These are phyloP conservation scores for Melanerpes aurifrons DNA, from an alignment of 2,113 vertebrate species.

Conservation along the genomic window DNA sequence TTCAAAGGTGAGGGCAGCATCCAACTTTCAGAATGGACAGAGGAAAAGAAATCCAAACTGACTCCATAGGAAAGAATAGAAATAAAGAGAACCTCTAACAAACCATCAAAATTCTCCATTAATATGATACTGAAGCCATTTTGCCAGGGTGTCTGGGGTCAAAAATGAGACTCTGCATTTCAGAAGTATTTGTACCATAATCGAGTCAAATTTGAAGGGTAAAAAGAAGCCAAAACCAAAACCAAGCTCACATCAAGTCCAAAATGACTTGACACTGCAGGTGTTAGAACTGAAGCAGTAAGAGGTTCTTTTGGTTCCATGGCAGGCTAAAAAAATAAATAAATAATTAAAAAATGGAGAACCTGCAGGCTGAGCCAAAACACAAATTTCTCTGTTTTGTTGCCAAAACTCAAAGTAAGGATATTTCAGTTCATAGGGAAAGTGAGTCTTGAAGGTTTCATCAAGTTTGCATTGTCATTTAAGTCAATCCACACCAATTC, in stretches of 20 bases:
- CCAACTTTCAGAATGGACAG: background rate
- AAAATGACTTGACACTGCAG: background rate
- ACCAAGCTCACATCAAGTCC: background rate
- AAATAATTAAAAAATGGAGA: background rate
- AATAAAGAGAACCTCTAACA: background rate
- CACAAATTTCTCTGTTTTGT: background rate
- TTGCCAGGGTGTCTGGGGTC: background rate
- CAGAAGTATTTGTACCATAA: background rate
- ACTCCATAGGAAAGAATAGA: background rate
- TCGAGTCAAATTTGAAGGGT: background rate
- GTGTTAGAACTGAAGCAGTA: background rate
- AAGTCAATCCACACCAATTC: background rate
- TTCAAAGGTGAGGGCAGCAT: background rate
- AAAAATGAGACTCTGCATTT: background rate
- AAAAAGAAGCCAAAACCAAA: background rate
- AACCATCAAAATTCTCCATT: background rate
- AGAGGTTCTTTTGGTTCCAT: background rate
- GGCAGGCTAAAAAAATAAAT: background rate
- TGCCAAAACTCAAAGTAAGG: slow-evolving; percentile 1
- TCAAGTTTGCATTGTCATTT: background rate
- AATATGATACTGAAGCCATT: background rate
- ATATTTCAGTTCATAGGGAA: background rate
- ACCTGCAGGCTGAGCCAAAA: background rate
- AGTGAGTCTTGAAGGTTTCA: background rate
- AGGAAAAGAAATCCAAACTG: background rate